Conservation (phyloP, 2,888 invertebrate genomes). For the Pachymerium ferrugineum region DNA sequence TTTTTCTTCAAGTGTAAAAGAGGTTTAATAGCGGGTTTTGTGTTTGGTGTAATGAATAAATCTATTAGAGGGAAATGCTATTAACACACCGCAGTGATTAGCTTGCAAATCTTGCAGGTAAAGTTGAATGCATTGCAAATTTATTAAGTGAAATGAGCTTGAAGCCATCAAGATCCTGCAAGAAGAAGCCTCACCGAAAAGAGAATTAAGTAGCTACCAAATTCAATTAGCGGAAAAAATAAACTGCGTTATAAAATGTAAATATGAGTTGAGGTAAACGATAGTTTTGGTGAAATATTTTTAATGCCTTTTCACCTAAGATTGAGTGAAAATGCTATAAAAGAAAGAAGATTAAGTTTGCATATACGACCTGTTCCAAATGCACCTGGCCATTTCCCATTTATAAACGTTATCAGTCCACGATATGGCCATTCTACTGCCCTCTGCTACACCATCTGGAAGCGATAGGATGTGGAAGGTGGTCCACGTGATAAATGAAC, state of each 20-base stretch:
- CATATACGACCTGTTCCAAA: background rate
- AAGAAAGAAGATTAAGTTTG: slow-evolving; percentile 1
- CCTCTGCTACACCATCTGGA: slow-evolving; percentile 8
- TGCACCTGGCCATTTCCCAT: background rate
- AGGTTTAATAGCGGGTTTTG: background rate
- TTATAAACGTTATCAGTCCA: slow-evolving; percentile 15
- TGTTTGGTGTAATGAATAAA: background rate
- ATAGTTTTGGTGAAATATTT: background rate
- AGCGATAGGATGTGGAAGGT: slow-evolving; percentile 9
- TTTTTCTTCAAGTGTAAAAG: too few relatives aligned
- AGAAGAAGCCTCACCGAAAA: background rate
- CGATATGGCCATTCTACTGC: slow-evolving; percentile 16
- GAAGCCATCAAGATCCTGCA: background rate
- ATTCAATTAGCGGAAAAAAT: slow-evolving; percentile 16
- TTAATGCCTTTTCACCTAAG: background rate
- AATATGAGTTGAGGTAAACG: background rate
- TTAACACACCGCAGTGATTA: slow-evolving; percentile 15
- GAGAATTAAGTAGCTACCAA: slow-evolving; percentile 11
- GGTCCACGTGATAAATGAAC: slow-evolving; percentile 14
- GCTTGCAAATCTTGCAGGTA: slow-evolving; percentile 4
- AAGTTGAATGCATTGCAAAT: slow-evolving; percentile 19
- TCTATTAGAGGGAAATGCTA: slow-evolving; percentile 9
- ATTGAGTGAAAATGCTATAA: background rate
- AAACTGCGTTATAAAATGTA: slow-evolving; percentile 11
- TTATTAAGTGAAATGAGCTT: slow-evolving; percentile 6